Conservation (phyloP, 2,888 invertebrate species). For the Rhodophaea formosa region DNA sequence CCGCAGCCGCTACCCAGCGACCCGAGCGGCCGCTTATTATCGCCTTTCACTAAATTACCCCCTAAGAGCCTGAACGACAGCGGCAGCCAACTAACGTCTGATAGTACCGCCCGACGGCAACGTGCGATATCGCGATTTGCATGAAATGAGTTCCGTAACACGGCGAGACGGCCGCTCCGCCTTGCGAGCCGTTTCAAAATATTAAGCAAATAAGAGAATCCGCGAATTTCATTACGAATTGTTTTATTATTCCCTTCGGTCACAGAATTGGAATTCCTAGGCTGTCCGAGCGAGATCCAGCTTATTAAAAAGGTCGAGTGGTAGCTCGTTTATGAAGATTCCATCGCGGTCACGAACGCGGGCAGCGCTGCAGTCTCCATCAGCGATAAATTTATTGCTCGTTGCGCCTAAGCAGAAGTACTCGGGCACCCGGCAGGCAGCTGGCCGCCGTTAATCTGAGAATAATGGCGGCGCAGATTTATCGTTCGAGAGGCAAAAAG, state of each 20-base stretch:
- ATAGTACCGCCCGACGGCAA: slow-evolving; percentile 28
- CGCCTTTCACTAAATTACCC: slow-evolving; percentile 49
- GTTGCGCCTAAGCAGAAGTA: slow-evolving; percentile 53
- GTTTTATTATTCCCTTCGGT: slow-evolving; percentile 43
- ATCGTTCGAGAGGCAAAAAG: slow-evolving; percentile 39
- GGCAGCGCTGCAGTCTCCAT: slow-evolving; percentile 26
- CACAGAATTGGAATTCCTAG: slow-evolving; percentile 40
- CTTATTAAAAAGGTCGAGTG: slow-evolving; percentile 43
- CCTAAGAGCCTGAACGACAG: slow-evolving; percentile 46
- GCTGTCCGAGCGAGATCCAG: slow-evolving; percentile 37
- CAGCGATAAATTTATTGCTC: slow-evolving; percentile 56
- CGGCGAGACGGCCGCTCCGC: slow-evolving; percentile 30
- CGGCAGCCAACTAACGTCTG: slow-evolving; percentile 39
- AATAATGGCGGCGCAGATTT: slow-evolving; percentile 30
- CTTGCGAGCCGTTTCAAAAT: slow-evolving; percentile 34
- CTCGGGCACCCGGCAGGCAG: slow-evolving; percentile 38
- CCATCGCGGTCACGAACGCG: slow-evolving; percentile 38
- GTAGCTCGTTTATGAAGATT: slow-evolving; percentile 41
- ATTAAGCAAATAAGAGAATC: slow-evolving; percentile 43
- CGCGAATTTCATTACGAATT: slow-evolving; percentile 45
- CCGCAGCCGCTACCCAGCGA: slow-evolving; percentile 33
- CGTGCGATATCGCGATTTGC: slow-evolving; percentile 54
- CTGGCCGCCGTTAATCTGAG: slow-evolving; percentile 40
- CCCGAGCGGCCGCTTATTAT: slow-evolving; percentile 42
- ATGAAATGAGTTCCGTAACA: slow-evolving; percentile 55